Evolutionary conservation across 2,797 vertebrate genomes (phyloP), one percentile per base, ranked within the genome.

Genomic region (Hyperoplus lanceolatus): DNA sequence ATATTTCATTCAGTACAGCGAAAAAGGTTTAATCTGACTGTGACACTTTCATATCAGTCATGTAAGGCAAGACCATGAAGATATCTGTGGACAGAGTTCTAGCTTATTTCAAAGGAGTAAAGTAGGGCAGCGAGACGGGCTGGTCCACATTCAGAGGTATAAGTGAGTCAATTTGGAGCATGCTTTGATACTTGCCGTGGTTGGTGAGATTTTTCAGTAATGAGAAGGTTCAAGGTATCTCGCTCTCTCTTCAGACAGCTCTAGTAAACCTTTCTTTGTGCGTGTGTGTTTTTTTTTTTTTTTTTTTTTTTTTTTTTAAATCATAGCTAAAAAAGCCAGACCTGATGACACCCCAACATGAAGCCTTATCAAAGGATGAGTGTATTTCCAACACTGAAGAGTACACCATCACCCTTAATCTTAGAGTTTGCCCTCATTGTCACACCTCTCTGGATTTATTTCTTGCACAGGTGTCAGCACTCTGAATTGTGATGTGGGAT

Each of bases 151-250:
- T 89, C 83, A 72, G 73, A 77, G 73, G 78, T 79, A 83, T 88
- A 81, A 88, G 75, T 59, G 70, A 90, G 82, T 86, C 75, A 77
- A 84, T 92, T 85, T 82, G 46, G 63, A 75, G 73, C 55, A 39
- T 77, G 89, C 85, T 90, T 89, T 91, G 86, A 90, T 86, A 85
- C 77, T 68, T 57, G 80, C 70, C 39, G 69, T 70, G 70, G 53
- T 74, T 82, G 77, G 55, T 21, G 60, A 85, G 81, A 81, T 80
- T 82, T 38, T 48, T 68, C 83, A 50, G 80, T 92, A 91, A 93
- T 90, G 84, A 92, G 86, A 48, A 86, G 79, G 82, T 91, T 91
- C 80, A 82, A 75, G 64, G 55, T 81, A 80, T 88, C 80, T 80
- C 54, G 0, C 43, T 79, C 69, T 79, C 74, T 86, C 79, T 85